Conservation (phyloP, 2,797 vertebrate genomes). For the Nyctibius grandis region DNA sequence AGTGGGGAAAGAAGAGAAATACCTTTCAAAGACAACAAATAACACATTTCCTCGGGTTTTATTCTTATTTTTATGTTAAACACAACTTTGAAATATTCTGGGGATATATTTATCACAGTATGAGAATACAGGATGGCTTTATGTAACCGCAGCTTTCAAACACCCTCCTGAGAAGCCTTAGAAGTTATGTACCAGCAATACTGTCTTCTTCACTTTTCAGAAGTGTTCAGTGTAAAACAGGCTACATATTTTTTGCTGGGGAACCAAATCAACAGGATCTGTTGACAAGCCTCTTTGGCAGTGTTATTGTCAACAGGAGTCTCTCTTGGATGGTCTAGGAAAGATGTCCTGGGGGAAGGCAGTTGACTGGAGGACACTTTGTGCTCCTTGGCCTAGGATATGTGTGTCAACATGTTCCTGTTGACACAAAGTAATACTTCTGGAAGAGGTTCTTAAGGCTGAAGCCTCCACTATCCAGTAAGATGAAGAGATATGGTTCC, state of each 20-base stretch:
- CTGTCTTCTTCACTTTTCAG: constrained; percentile 5
- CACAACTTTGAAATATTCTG: constrained; percentile 28
- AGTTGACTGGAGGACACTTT: neutral
- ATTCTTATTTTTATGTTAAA: neutral
- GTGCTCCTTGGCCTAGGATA: neutral
- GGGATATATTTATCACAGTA: constrained; percentile 39
- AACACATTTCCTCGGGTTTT: neutral
- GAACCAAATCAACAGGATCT: neutral
- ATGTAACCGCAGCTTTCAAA: constrained; percentile 32
- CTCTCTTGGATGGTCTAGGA: neutral
- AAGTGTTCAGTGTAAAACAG: neutral
- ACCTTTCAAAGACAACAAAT: neutral
- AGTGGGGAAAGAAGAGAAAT: neutral
- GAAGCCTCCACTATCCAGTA: neutral
- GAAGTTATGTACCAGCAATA: constrained; percentile 29
- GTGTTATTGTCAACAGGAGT: constrained; percentile 4
- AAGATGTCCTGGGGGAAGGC: neutral
- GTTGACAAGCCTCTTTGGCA: constrained; percentile 42
- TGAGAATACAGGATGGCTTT: constrained; percentile 47
- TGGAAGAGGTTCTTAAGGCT: neutral
- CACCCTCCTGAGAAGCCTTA: constrained; percentile 27
- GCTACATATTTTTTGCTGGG: neutral
- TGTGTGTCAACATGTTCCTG: neutral
- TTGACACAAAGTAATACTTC: neutral
- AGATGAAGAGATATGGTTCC: neutral